Base-by-base conservation (phyloP, 2,888 invertebrate genomes). In the Acrobasis suavella region DNA sequence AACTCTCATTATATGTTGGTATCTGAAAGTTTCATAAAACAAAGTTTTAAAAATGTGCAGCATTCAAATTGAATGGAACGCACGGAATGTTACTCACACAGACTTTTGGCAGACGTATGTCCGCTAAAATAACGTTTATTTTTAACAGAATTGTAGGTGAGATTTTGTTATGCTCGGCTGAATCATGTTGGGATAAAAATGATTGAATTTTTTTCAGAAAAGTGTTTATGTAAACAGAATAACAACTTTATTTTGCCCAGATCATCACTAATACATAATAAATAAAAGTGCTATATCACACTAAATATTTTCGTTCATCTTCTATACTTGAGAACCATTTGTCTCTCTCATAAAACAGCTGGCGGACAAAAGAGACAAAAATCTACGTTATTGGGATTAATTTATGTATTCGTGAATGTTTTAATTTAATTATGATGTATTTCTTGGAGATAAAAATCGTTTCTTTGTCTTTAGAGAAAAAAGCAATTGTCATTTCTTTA, bases 401-500 rank as follows among this genome's bases (percentile, higher is more conserved):
- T 32, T 32, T 32, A 32, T 32, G 32, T 32, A 32, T 32, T 0
- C 8, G 7, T 32, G 32, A 32, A 8, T 32, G 2, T 32, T 32
- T 32, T 22, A 22, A 22, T 32, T 32, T 32, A 32, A 32, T n/a
- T n/a, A n/a, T n/a, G n/a, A n/a, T n/a, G n/a, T n/a, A n/a, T n/a
- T n/a, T n/a, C n/a, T n/a, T n/a, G n/a, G n/a, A n/a, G n/a, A n/a
- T n/a, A n/a, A n/a, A n/a, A n/a, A n/a, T n/a, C n/a, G n/a, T 37
- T 37, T 37, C 37, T 38, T 54, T 37, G 46, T 54, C 38, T 54
- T n/a, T 10, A 38, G 14, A 37, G 3, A 6, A 65, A 54, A 60
- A 50, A 6, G 38, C 32, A 39, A 55, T 54, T 62, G 54, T 52
- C 46, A 65, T 46, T 56, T 42, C 39, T 64, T 64, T 62, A 60